phyloP scores from a whole-genome alignment of 2,797 vertebrate genomes.

The Lycodopsis pacificus region DNA sequence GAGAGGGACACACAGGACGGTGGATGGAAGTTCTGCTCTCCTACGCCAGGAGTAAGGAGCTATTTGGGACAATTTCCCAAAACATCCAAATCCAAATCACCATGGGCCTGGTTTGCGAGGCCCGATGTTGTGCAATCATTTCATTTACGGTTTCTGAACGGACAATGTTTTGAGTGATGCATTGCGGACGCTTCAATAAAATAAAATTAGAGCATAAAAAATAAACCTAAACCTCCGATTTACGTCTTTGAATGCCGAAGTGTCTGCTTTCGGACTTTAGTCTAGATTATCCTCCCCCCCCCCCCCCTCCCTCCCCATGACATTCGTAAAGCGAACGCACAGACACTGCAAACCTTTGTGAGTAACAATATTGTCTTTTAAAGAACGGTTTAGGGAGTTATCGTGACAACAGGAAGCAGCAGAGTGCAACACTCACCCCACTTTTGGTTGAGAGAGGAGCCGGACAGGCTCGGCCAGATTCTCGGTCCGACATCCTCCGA shows the following conservation, averaged over 20 bases:
- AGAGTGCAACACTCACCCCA: conserved; percentile 82
- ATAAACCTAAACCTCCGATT: conserved; percentile 37
- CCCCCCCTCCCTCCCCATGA: conserved; percentile 22
- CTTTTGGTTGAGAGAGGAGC: conserved; percentile 78
- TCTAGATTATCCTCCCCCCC: conserved; percentile 55
- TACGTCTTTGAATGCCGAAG: conserved; percentile 52
- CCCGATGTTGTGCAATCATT: conserved; percentile 69
- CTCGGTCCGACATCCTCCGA: conserved; percentile 81
- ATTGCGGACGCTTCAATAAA: conserved; percentile 46
- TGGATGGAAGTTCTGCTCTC: conserved; percentile 57
- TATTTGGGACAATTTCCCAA: conserved; percentile 61
- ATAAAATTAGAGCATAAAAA: conserved; percentile 35
- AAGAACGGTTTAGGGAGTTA: conserved; percentile 55
- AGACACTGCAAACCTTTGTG: conserved; percentile 44
- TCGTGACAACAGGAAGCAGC: conserved; percentile 65
- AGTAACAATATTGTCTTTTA: conserved; percentile 26
- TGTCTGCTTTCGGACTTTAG: conserved; percentile 62
- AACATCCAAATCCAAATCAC: conserved; percentile 64
- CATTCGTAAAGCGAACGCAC: conserved; percentile 51
- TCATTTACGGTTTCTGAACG: conserved; percentile 41
- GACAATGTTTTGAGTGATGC: conserved; percentile 53
- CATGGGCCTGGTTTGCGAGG: conserved; percentile 66
- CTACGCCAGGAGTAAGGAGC: conserved; percentile 35
- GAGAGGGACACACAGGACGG: conserved; percentile 22
- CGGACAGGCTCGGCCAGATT: conserved; percentile 80